Conservation (phyloP, 2,888 invertebrate genomes). For the Carcina quercana region DNA sequence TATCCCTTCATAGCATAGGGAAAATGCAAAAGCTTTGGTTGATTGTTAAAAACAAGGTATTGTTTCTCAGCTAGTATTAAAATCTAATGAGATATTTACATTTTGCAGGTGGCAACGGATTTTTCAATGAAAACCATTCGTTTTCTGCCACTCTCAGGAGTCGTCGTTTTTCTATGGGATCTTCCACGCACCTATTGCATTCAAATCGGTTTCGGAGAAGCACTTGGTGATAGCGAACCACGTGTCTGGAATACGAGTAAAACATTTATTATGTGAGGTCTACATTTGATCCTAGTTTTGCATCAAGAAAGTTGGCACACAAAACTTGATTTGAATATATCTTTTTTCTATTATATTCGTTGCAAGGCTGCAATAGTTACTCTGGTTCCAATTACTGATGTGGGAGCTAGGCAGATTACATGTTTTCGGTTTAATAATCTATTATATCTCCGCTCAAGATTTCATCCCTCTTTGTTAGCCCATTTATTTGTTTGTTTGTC, state of each 20-base stretch:
- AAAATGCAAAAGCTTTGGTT: background rate
- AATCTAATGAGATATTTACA: slow-evolving; percentile 66
- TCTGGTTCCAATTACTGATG: no score
- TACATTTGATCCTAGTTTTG: background rate
- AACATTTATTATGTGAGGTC: background rate
- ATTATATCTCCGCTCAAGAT: no score
- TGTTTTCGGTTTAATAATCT: background rate
- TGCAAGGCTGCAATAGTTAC: background rate
- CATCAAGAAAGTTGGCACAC: no score
- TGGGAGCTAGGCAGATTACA: background rate
- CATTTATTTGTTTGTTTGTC: no score
- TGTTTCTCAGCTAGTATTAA: background rate
- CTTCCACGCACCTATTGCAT: slow-evolving; percentile 74
- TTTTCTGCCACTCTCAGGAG: slow-evolving; percentile 85
- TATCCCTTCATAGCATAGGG: background rate
- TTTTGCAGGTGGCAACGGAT: slow-evolving; percentile 80
- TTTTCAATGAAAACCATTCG: slow-evolving; percentile 78
- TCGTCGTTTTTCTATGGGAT: slow-evolving; percentile 82
- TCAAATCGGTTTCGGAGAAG: slow-evolving; percentile 89
- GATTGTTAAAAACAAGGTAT: background rate
- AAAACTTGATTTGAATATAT: no score
- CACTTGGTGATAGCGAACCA: slow-evolving; percentile 85
- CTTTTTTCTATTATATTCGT: background rate
- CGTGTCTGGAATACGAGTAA: slow-evolving; percentile 65
- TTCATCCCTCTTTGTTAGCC: no score